Evolutionary conservation across 1,140 invertebrate species (phyloP), one percentile per base, ranked within the genome.

Genomic region (Philotrypesis tridentata): DNA sequence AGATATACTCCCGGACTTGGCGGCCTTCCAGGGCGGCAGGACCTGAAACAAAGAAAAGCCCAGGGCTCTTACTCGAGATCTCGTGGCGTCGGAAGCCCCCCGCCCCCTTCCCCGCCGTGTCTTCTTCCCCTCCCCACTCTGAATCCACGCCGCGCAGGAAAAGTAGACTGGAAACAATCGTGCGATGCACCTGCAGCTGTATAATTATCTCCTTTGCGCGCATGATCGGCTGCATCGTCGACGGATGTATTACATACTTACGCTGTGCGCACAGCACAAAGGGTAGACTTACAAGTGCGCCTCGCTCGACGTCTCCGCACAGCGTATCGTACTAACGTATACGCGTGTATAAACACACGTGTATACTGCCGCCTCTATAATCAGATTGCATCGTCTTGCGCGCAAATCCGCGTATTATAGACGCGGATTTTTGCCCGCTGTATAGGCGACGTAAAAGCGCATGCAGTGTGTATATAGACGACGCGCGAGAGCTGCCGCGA

Each of bases 21-120:
- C 95, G 25, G 95, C 96, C 90, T 96, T 97, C 97, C 96, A 98
- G 83, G 96, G 95, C 85, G 96, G 97, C 87, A 97, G 92, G 68
- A 97, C 95, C 96, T 96, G 93, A 79, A 92, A 92, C 87, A 91
- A 86, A 90, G 84, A 87, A 86, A 88, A 86, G 85, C 85, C 79
- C 63, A 74, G 72, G 82, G 83, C 85, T 85, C 85, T 90, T 88
- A 89, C 83, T 87, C 63, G 80, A 68, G 73, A 75, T 87, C 80
- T 77, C 78, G 77, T 85, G 84, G 82, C 63, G 68, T 23, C 65
- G 23, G 82, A 61, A 70, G 85, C 84, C 81, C 82, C 75, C 2
- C n/a, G n/a, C n/a, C n/a, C n/a, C n/a, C n/a, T n/a, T n/a, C n/a
- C n/a, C n/a, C n/a, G n/a, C n/a, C n/a, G n/a, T n/a, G n/a, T n/a